Percentiles rank a stretch among this genome's conserved stretches.
Conservation (phyloP, 2,888 invertebrate species). For the Pediacus dermestoides region DNA sequence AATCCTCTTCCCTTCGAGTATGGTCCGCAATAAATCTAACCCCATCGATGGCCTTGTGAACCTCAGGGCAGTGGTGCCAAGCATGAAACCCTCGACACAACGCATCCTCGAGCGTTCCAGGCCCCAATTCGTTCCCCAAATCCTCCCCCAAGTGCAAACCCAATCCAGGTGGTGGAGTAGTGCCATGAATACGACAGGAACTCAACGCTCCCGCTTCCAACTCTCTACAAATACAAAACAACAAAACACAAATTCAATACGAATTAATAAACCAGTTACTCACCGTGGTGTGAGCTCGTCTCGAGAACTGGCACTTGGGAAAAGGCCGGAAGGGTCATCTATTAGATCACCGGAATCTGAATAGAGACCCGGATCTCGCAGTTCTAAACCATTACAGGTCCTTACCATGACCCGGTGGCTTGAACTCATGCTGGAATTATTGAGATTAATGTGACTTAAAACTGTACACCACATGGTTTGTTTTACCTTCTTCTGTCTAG, state of each 20-base stretch:
- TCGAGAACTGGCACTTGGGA: conserved; percentile 56
- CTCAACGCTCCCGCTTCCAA: conserved; percentile 56
- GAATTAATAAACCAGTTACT: conserved; percentile 7
- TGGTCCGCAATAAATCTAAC: conserved; percentile 91
- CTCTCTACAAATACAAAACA: conserved; percentile 47
- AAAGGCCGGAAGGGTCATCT: conserved; percentile 52
- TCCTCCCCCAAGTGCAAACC: conserved; percentile 49
- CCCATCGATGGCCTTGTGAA: conserved; percentile 89
- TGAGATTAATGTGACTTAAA: conserved; percentile 23
- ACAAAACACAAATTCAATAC: neutral
- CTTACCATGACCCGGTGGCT: conserved; percentile 65
- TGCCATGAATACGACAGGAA: conserved; percentile 59
- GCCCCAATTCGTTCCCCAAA: conserved; percentile 50
- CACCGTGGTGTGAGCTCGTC: conserved; percentile 57
- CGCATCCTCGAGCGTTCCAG: conserved; percentile 38
- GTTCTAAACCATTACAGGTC: conserved; percentile 73
- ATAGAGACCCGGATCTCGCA: conserved; percentile 55
- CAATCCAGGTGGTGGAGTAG: conserved; percentile 56
- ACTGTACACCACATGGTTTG: conserved; percentile 11
- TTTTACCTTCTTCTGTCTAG: conserved; percentile 58
- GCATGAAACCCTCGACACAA: conserved; percentile 59
- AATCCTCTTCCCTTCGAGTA: conserved; percentile 87
- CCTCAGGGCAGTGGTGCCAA: conserved; percentile 88
- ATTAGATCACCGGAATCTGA: conserved; percentile 41
- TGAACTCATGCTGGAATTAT: conserved; percentile 26